Conservation (phyloP, 2,888 invertebrate genomes). For the Cephus rjabovi region DNA sequence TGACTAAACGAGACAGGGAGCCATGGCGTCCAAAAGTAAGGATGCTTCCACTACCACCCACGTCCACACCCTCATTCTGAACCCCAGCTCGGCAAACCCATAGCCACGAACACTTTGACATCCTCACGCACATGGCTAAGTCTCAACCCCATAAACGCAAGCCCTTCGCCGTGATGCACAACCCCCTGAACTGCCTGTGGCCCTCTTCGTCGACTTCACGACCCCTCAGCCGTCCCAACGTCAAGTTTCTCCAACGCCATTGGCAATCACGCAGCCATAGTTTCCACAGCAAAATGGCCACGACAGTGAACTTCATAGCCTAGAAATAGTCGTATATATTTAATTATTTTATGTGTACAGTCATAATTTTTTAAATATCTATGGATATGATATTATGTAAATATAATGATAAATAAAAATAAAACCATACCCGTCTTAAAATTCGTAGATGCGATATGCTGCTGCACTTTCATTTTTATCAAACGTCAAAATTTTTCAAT, state of each 20-base stretch:
- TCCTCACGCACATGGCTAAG: background rate
- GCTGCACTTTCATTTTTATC: too few species aligned
- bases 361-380: too few species aligned
- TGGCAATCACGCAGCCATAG: conserved; percentile 45
- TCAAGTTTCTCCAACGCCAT: conserved; percentile 40
- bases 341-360: too few species aligned
- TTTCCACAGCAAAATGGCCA: conserved; percentile 55
- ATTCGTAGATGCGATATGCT: too few species aligned
- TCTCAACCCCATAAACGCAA: background rate
- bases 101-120: background rate
- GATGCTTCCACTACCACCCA: conserved; percentile 42
- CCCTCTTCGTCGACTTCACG: conserved; percentile 24
- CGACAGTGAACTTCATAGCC: conserved; percentile 15
- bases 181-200: background rate
- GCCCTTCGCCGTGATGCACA: conserved; percentile 1
- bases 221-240: conserved; percentile 39
- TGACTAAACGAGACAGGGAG: conserved; percentile 57
- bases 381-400: too few species aligned
- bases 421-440: too few species aligned
- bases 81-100: conserved; percentile 1
- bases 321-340: too few species aligned
- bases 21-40: conserved; percentile 49
- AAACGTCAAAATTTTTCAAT: too few species aligned
- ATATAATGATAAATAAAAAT: too few species aligned
- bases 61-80: conserved; percentile 19